Conservation (phyloP, 2,888 invertebrate genomes). For the Patella ulyssiponensis region DNA sequence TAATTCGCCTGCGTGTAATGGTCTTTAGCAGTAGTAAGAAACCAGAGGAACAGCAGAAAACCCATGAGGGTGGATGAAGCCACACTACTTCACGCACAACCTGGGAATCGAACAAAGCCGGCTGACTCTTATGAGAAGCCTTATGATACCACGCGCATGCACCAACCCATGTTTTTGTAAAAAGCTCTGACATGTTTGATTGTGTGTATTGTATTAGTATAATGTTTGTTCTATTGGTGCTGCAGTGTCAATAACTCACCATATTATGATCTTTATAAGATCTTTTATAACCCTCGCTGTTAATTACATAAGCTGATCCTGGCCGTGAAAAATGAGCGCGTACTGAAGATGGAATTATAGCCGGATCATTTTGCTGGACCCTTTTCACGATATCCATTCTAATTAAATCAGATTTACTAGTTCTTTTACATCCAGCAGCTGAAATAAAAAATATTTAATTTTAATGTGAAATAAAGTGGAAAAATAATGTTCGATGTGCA, state of each 20-base stretch:
- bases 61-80: too few relatives aligned
- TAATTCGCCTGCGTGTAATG: too few relatives aligned
- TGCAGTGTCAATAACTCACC: constrained; percentile 28
- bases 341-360: constrained; percentile 45
- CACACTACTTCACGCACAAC: too few relatives aligned
- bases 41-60: too few relatives aligned
- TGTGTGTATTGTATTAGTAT: background rate
- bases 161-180: too few relatives aligned
- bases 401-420: constrained; percentile 63
- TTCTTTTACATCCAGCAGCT: constrained; percentile 65
- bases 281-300: constrained; percentile 36
- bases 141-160: background rate
- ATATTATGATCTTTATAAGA: constrained; percentile 42
- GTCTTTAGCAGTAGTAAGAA: too few relatives aligned
- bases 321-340: constrained; percentile 54
- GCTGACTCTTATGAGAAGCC: background rate
- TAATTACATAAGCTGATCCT: constrained; percentile 60
- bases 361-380: constrained; percentile 54
- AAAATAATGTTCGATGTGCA: too few relatives aligned
- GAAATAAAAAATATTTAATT: background rate
- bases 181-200: too few relatives aligned
- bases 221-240: too few relatives aligned
- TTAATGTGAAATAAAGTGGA: too few relatives aligned
- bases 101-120: too few relatives aligned
- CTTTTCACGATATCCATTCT: constrained; percentile 66